Evolutionary conservation across 1,140 invertebrate genomes (phyloP), one percentile per base, ranked within the genome.

Genomic region (Drosophila kikkawai): DNA sequence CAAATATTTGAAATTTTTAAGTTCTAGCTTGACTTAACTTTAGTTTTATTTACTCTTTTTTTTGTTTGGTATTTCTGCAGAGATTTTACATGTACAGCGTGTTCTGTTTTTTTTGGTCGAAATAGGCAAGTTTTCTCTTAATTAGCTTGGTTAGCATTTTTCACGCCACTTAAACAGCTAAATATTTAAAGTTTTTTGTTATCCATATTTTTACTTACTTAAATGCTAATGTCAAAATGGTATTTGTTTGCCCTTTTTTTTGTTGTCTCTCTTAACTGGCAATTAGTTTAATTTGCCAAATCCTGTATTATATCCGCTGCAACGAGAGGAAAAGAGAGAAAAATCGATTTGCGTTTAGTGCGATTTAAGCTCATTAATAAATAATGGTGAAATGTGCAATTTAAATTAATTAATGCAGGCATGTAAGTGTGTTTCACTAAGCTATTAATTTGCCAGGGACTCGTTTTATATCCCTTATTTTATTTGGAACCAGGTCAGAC

Each of bases 281-380:
- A 84, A 90, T 90, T 88, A 79, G 85, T 84, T 90, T 90, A 90
- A 90, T 90, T 90, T 84, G 85, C 85, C 79, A 90, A 90, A 90
- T 90, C 85, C 85, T 90, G 85, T 90, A 90, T 90, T 66, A 90
- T 90, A 78, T 90, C 85, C 75, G 85, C 84, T 87, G 84, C 69
- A 87, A 77, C 36, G 55, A 77, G 41, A 76, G 53, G 59, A 19
- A 15, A 13, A 55, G 19, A 63, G 29, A 44, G 64, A 56, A 77
- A 76, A 59, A 61, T 87, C 75, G 79, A 76, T 87, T 55, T 60
- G 36, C 44, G 42, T 74, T 78, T 78, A 80, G 58, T 55, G 60
- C 45, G 32, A 63, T 63, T 80, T 87, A 83, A 88, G 80, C 84
- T 77, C 58, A 83, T 71, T 88, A 88, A 88, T 87, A 88, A 80